Evolutionary conservation across 2,113 vertebrate species (phyloP), one percentile per base, ranked within the genome.

Genomic region (Upupa epops): DNA sequence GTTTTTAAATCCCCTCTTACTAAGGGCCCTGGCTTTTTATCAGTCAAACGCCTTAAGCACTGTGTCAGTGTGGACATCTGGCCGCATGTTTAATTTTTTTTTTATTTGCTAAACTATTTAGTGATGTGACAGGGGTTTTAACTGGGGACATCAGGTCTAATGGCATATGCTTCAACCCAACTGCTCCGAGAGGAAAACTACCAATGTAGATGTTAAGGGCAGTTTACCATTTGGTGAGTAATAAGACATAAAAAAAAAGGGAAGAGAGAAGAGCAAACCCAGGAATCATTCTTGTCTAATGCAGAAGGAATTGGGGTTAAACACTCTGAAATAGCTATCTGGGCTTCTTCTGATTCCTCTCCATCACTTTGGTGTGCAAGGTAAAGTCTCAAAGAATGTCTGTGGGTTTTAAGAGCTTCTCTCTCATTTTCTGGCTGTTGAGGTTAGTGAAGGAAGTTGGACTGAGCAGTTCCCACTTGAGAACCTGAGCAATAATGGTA

Each of bases 11-110:
- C 99, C 98, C 98, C 97, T 95, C 98, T 98, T 98, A 98, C 98
- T 97, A 95, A 95, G 97, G 97, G 98, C 98, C 98, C 97, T 89
- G 96, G 98, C 98, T 98, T 98, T 98, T 99, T 98, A 99, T 99
- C 98, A 98, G 98, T 98, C 98, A 98, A 98, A 98, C 93, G 99
- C 99, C 98, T 98, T 98, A 97, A 99, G 99, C 98, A 95, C 97
- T 98, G 93, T 98, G 98, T 98, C 99, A 98, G 92, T 93, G 97
- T 98, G 98, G 99, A 99, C 99, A 99, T 99, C 99, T 99, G 99
- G 99, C 98, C 98, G 92, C 96, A 95, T 96, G 92, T 96, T 97
- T 95, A 96, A 98, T 97, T 97, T 97, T 88, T 91, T 90, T 95
- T 94, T 97, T 96, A 96, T 97, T 97, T 96, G 96, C 96, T 97